Evolutionary conservation across 2,888 invertebrate genomes (phyloP).

Genomic region (Lycocerus yunnanus): DNA sequence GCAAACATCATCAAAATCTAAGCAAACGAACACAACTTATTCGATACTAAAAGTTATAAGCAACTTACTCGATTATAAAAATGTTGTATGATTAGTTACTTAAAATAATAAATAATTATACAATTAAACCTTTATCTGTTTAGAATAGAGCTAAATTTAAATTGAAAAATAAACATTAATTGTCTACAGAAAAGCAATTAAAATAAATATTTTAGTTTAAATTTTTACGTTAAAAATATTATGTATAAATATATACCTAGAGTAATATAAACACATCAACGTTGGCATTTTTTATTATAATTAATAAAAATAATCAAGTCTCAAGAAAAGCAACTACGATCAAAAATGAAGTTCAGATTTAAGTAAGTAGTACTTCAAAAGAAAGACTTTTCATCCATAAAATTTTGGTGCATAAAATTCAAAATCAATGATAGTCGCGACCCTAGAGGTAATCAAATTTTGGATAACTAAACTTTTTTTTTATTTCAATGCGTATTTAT

Average conservation of each 20-base stretch:
- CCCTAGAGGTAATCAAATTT: no score
- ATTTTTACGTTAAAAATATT: neutral
- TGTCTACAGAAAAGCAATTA: neutral
- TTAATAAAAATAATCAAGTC: neutral
- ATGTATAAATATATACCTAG: neutral
- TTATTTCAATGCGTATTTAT: no score
- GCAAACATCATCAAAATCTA: neutral
- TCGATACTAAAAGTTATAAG: neutral
- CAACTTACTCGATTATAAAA: neutral
- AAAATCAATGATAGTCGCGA: no score
- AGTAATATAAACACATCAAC: neutral
- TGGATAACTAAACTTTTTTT: no score
- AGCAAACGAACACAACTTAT: neutral
- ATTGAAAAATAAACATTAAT: neutral
- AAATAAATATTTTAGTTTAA: neutral
- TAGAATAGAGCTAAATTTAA: neutral
- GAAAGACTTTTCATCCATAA: no score
- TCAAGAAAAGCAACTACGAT: neutral
- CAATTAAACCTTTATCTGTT: neutral
- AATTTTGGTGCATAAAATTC: no score
- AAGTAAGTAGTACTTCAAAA: no score
- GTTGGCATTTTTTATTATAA: neutral
- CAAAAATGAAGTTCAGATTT: no score
- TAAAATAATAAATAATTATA: neutral
- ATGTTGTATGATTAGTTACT: neutral